Evolutionary conservation across 1,140 invertebrate genomes (phyloP), one percentile per base, ranked within the genome.

Genomic region (Bathynomus jamesi): DNA sequence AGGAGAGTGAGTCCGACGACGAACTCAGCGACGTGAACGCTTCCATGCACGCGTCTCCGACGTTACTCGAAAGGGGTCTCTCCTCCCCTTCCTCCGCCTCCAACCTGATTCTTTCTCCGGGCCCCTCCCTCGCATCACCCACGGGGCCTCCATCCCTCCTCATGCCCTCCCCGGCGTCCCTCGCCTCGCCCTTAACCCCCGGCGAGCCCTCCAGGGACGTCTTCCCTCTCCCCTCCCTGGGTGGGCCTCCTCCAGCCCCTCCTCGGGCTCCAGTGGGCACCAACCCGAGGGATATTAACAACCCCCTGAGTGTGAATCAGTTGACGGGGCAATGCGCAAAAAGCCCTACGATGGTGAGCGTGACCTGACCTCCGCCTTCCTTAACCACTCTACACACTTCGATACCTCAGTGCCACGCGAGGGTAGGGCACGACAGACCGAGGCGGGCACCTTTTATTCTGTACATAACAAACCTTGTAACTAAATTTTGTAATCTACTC

Each of bases 251-350:
- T 28, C 61, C 62, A 67, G 28, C 73, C 24, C 86, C 86, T 7
- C 83, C 85, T 65, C 85, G 90, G 53, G 88, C 91, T 81, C 92
- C 92, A 24, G 91, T 94, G 40, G 92, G 92, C 67, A 92, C 92
- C 10, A 94, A 94, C 83, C 92, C 92, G 11, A 88, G 92, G 78
- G 92, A 94, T 84, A 90, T 91, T 70, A 94, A 95, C 83, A 94
- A 94, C 85, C 92, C 92, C 27, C 84, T 94, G 28, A 93, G 91
- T 82, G 91, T 95, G 31, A 93, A 93, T 79, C 76, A 78, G 64
- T 72, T 80, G 67, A 79, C 78, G 46, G 76, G 79, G 25, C 75
- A 77, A 67, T 77, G 75, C 65, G 70, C 74, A 61, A 72, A 74
- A 64, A 76, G 77, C 60, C 75, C 75, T n/a, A 69, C 78, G 28